Evolutionary conservation across 2,797 vertebrate genomes (phyloP).

Genomic region (Melanotaenia parkinsoni): DNA sequence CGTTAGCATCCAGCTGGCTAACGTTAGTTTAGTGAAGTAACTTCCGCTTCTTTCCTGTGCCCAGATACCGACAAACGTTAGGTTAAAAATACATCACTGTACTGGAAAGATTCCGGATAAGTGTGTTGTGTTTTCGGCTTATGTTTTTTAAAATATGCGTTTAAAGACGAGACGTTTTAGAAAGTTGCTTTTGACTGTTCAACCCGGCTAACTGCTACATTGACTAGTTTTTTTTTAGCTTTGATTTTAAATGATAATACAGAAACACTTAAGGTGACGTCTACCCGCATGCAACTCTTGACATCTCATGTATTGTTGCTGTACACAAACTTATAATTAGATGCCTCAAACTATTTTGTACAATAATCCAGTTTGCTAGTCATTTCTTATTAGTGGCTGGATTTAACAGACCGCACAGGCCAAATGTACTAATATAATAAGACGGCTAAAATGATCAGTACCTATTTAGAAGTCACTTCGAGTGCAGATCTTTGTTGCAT

Average conservation of each 20-base stretch:
- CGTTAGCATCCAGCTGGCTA: constrained; percentile 56
- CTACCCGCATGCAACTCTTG: neutral
- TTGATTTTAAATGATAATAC: constrained; percentile 9
- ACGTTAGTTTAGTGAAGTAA: constrained; percentile 65
- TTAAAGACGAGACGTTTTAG: neutral
- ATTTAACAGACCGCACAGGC: neutral
- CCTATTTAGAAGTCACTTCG: neutral
- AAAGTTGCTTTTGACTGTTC: constrained; percentile 9
- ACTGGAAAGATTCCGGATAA: constrained; percentile 46
- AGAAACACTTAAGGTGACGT: neutral
- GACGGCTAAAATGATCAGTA: neutral
- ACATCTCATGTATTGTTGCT: neutral
- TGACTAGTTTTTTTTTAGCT: constrained; percentile 48
- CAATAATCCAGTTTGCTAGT: neutral
- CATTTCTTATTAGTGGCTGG: neutral
- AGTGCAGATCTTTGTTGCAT: neutral
- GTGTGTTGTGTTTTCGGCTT: neutral
- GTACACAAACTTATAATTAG: neutral
- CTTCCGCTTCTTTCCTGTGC: constrained; percentile 72
- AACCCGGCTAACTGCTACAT: constrained; percentile 55
- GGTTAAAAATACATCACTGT: constrained; percentile 61
- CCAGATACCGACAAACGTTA: constrained; percentile 40
- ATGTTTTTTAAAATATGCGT: neutral
- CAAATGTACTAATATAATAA: neutral
- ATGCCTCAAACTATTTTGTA: neutral